phyloP scores from a whole-genome alignment of 2,113 vertebrate species.

The Grammomys dolichurus region DNA sequence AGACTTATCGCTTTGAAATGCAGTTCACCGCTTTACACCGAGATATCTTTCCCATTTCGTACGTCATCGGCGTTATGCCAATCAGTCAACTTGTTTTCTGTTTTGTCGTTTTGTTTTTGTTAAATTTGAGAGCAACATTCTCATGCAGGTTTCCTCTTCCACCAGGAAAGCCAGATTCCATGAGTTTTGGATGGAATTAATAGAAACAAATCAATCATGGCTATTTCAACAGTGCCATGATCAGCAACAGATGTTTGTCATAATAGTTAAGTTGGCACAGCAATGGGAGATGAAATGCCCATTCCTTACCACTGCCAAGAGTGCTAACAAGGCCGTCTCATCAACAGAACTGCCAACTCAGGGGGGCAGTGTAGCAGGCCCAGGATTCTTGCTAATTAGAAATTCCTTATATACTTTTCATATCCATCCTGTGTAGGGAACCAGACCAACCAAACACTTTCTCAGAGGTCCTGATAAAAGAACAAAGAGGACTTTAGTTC shows the following conservation, averaged over 20 bases:
- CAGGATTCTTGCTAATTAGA: not conserved
- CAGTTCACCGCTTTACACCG: not conserved
- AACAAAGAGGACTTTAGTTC: not conserved
- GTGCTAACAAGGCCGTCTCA: not conserved
- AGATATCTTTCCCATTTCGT: not conserved
- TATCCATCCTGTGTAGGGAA: not conserved
- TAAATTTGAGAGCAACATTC: not conserved
- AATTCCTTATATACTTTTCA: not conserved
- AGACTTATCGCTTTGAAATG: not conserved
- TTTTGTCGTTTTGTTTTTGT: not conserved
- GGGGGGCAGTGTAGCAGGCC: not conserved
- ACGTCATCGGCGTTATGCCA: no score
- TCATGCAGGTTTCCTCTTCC: not conserved
- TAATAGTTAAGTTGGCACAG: not conserved
- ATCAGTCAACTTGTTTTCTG: not conserved
- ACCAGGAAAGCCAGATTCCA: not conserved
- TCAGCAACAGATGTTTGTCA: conserved; percentile 11
- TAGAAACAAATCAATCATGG: not conserved
- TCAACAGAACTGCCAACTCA: not conserved
- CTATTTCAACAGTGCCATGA: not conserved
- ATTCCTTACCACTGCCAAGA: not conserved
- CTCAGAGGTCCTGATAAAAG: not conserved
- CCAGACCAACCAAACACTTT: not conserved
- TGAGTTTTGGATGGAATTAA: not conserved
- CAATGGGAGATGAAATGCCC: not conserved